Percentiles rank a stretch among this genome's conserved stretches.
Conservation (phyloP, 2,113 vertebrate genomes). For the Rhizomys pruinosus region DNA sequence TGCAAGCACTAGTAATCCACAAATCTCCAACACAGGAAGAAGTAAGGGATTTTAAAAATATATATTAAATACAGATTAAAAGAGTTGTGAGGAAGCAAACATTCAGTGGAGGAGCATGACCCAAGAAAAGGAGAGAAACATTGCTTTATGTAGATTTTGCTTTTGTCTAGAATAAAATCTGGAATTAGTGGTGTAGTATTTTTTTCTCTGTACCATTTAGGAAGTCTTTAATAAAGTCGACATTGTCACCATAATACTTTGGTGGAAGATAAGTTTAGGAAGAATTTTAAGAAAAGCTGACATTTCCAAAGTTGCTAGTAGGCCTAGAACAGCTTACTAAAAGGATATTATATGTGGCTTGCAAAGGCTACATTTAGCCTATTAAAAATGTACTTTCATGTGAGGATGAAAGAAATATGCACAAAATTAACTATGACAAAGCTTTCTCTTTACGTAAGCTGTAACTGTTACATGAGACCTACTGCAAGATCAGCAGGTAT, state of each 20-base stretch:
- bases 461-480: neutral
- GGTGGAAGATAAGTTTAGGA: neutral
- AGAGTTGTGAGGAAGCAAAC: neutral
- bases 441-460: neutral
- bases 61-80: neutral
- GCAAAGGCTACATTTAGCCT: neutral
- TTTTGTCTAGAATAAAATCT: neutral
- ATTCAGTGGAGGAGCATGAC: neutral
- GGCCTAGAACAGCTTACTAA: neutral
- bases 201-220: neutral
- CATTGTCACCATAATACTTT: neutral
- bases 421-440: neutral
- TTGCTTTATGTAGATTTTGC: neutral
- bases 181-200: neutral
- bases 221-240: conserved; percentile 22
- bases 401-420: neutral
- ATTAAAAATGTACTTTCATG: neutral
- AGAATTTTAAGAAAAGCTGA: neutral
- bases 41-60: neutral
- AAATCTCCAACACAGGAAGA: neutral
- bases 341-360: neutral
- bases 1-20: neutral
- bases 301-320: neutral
- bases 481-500: neutral
- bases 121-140: neutral